These are phyloP conservation scores for Talpa occidentalis DNA, from an alignment of 2,113 vertebrate genomes.

Conservation along the genomic window DNA sequence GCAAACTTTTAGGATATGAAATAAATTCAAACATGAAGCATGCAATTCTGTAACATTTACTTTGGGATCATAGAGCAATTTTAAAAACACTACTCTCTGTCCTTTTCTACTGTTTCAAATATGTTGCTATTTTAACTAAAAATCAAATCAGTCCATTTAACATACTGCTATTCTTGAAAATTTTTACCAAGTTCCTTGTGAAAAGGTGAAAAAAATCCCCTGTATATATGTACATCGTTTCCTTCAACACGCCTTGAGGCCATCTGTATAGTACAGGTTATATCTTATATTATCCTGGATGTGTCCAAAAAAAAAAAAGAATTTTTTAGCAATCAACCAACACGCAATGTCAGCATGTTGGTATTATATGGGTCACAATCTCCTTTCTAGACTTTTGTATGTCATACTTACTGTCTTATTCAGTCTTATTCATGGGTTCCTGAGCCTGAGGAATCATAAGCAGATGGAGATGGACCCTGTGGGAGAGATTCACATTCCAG, in stretches of 20 bases:
- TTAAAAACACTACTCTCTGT: not conserved
- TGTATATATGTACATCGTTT: not conserved
- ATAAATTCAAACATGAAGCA: no score
- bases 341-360: conserved; percentile 42
- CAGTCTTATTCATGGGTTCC: not conserved
- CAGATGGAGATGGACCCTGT: not conserved
- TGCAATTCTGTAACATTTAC: not conserved
- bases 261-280: not conserved
- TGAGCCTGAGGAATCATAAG: not conserved
- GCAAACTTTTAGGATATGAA: not conserved
- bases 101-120: not conserved
- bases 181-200: not conserved
- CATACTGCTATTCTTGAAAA: not conserved
- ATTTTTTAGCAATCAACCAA: conserved; percentile 49
- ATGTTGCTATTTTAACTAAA: not conserved
- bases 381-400: not conserved
- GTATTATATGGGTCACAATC: not conserved
- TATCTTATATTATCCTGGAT: conserved; percentile 58
- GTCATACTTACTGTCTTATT: not conserved
- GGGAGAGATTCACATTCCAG: not conserved
- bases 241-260: conserved; percentile 61
- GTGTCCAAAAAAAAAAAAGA: conserved; percentile 49
- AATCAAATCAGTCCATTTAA: not conserved
- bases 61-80: not conserved
- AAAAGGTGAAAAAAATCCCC: not conserved